These are phyloP conservation scores for Diuraphis noxia DNA, from an alignment of 1,140 invertebrate species.

Conservation along the genomic window DNA sequence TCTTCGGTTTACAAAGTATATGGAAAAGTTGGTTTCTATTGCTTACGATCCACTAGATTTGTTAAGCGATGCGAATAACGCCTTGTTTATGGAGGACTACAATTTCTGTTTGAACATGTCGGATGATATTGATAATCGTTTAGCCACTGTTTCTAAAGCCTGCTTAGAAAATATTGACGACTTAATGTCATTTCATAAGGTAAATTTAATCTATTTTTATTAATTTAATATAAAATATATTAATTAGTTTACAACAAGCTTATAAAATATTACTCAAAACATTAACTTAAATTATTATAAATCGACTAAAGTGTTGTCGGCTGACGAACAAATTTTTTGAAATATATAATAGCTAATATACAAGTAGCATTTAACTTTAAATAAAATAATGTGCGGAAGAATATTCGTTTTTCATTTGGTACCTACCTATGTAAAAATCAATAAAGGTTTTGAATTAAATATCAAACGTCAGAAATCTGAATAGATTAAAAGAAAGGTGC, in stretches of 20 bases:
- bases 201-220: slow-evolving; percentile 56
- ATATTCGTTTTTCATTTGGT: too few species aligned
- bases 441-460: too few species aligned
- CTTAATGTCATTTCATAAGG: slow-evolving; percentile 68
- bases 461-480: too few species aligned
- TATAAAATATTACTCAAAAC: background rate
- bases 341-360: too few species aligned
- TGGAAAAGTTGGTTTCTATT: slow-evolving; percentile 71
- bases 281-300: background rate
- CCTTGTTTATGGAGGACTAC: slow-evolving; percentile 69
- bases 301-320: background rate
- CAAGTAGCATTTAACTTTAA: too few species aligned
- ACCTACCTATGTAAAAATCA: too few species aligned
- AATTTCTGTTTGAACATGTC: slow-evolving; percentile 65
- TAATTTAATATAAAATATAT: background rate
- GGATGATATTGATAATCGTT: slow-evolving; percentile 71
- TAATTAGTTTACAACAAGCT: background rate
- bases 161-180: slow-evolving; percentile 78
- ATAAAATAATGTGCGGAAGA: too few species aligned
- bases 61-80: slow-evolving; percentile 68
- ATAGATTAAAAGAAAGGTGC: too few species aligned
- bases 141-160: slow-evolving; percentile 75
- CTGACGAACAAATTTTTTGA: too few species aligned
- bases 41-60: slow-evolving; percentile 72
- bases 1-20: slow-evolving; percentile 74